These are phyloP conservation scores for Nysson spinosus DNA, from an alignment of 2,888 invertebrate species.

Conservation along the genomic window DNA sequence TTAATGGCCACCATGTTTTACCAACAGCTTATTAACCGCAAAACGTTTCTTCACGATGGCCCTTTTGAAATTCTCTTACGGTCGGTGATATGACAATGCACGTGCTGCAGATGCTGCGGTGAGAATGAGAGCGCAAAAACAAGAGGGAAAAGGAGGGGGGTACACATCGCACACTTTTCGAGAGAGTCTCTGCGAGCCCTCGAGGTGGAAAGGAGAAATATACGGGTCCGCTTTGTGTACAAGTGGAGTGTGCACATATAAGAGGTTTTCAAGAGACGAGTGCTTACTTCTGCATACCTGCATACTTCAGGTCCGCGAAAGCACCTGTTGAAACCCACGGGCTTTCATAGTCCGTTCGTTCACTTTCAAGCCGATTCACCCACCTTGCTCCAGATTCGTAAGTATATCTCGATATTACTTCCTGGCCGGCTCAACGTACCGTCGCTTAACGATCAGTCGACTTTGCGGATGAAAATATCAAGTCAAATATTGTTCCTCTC, in stretches of 20 bases:
- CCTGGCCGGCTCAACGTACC: neutral
- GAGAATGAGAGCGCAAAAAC: constrained; percentile 16
- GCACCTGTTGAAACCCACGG: constrained; percentile 74
- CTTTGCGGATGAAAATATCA: too few relatives aligned
- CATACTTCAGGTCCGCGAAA: constrained; percentile 68
- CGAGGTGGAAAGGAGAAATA: constrained; percentile 67
- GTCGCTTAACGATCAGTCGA: neutral
- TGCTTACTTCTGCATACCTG: constrained; percentile 73
- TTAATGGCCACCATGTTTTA: constrained; percentile 74
- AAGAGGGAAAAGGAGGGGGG: constrained; percentile 24
- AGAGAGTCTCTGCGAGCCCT: constrained; percentile 59
- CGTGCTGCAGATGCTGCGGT: constrained; percentile 39
- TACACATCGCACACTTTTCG: constrained; percentile 56
- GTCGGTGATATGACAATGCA: constrained; percentile 44
- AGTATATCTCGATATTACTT: constrained; percentile 25
- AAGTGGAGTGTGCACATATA: constrained; percentile 65
- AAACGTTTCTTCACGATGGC: constrained; percentile 54
- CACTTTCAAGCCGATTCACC: constrained; percentile 54
- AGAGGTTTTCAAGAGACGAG: constrained; percentile 68
- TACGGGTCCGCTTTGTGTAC: constrained; percentile 71
- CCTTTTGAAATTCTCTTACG: constrained; percentile 53
- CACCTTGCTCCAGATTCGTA: constrained; percentile 26
- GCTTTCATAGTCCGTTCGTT: constrained; percentile 55
- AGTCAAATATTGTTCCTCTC: too few relatives aligned
- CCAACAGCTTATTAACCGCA: constrained; percentile 66